These are phyloP conservation scores for Salpingus planirostris DNA, from an alignment of 2,888 invertebrate genomes.

Conservation along the genomic window DNA sequence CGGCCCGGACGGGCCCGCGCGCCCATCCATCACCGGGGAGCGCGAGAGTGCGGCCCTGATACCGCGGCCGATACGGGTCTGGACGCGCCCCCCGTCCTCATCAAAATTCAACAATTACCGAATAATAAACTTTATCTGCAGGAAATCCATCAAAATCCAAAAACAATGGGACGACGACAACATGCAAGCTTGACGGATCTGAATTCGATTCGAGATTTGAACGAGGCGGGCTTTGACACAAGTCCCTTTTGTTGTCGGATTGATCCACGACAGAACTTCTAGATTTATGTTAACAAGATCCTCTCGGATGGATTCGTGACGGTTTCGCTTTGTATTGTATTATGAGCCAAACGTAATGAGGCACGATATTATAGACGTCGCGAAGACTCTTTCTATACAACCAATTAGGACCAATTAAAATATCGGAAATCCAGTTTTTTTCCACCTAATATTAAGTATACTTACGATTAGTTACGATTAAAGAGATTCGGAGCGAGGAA, in stretches of 20 bases:
- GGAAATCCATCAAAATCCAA: conserved; percentile 39
- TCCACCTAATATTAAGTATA: too few relatives aligned
- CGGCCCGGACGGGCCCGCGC: conserved; percentile 36
- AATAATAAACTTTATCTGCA: conserved; percentile 19
- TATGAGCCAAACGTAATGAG: too few relatives aligned
- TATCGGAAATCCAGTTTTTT: too few relatives aligned
- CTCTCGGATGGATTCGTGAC: too few relatives aligned
- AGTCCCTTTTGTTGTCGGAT: conserved; percentile 35
- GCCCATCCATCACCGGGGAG: conserved; percentile 40
- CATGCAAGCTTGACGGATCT: conserved; percentile 34
- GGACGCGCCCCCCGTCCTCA: conserved; percentile 5
- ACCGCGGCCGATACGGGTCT: conserved; percentile 11
- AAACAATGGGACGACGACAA: conserved; percentile 37
- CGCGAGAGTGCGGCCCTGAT: too few relatives aligned
- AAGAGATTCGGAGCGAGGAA: too few relatives aligned
- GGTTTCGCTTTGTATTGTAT: too few relatives aligned
- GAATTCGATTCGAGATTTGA: conserved; percentile 38
- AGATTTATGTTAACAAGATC: conserved; percentile 33
- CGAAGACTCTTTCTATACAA: too few relatives aligned
- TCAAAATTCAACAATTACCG: conserved; percentile 18
- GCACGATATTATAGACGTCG: too few relatives aligned
- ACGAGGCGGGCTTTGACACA: conserved; percentile 32
- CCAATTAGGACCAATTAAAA: too few relatives aligned
- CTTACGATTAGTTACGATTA: too few relatives aligned
- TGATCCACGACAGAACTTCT: conserved; percentile 35